phyloP scores from a whole-genome alignment of 2,797 vertebrate species.

The Eleutherodactylus coqui region DNA sequence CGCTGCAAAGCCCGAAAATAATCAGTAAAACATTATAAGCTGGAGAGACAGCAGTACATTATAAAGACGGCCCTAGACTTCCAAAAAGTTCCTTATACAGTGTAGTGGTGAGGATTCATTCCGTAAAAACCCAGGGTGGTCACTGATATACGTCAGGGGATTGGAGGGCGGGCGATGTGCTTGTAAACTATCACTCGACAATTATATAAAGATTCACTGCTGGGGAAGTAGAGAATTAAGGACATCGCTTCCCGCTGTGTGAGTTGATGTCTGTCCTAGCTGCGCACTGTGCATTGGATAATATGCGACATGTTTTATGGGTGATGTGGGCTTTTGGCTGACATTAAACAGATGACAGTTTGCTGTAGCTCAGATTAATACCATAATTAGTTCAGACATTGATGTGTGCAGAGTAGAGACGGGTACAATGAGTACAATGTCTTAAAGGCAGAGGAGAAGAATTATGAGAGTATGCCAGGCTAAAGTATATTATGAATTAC shows the following conservation, averaged over 20 bases:
- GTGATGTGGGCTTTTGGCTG: conserved; percentile 48
- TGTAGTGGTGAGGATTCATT: neutral
- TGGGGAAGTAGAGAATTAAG: conserved; percentile 38
- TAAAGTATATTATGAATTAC: conserved; percentile 14
- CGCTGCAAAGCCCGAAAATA: neutral
- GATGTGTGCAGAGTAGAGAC: conserved; percentile 36
- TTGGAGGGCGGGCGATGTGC: neutral
- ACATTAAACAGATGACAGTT: conserved; percentile 53
- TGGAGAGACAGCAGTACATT: neutral
- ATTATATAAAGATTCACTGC: conserved; percentile 34
- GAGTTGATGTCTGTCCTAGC: conserved; percentile 14
- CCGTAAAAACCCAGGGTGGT: neutral
- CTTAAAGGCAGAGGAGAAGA: conserved; percentile 25
- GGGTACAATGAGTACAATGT: conserved; percentile 8
- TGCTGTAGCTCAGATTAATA: conserved; percentile 49
- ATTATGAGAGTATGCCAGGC: conserved; percentile 7
- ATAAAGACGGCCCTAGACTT: neutral
- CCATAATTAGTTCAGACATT: conserved; percentile 52
- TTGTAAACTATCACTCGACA: conserved; percentile 20
- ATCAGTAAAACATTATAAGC: neutral
- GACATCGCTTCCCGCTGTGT: conserved; percentile 44
- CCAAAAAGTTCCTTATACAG: no score
- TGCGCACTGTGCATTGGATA: conserved; percentile 30
- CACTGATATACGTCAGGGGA: neutral
- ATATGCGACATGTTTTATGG: conserved; percentile 27